Evolutionary conservation across 2,888 invertebrate genomes (phyloP).

Genomic region (Anagyrus pseudococci): DNA sequence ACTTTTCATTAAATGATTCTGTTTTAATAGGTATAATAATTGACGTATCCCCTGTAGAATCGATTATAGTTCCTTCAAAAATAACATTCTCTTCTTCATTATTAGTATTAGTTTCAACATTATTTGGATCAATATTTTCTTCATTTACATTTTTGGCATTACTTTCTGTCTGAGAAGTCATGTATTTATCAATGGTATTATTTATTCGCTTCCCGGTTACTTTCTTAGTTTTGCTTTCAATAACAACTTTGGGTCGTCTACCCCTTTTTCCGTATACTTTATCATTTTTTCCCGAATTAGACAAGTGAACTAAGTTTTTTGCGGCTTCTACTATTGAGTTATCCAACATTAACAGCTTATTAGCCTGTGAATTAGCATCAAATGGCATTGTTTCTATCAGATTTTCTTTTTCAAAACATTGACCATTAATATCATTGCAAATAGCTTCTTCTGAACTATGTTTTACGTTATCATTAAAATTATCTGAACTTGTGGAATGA

Average conservation of each 20-base stretch:
- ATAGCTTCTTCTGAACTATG: not conserved
- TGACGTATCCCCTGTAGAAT: conserved; percentile 16
- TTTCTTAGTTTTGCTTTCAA: conserved; percentile 11
- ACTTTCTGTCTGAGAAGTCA: not conserved
- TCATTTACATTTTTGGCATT: conserved; percentile 9
- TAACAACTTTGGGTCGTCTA: conserved; percentile 4
- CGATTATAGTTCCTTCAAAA: conserved; percentile 30
- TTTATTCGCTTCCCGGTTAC: not conserved
- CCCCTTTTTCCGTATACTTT: conserved; percentile 8
- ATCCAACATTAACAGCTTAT: not conserved
- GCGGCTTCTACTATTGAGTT: not conserved
- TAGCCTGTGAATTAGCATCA: not conserved
- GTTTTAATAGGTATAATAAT: conserved; percentile 29
- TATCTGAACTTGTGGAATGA: not conserved
- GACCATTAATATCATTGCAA: not conserved
- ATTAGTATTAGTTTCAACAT: not conserved
- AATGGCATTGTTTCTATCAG: not conserved
- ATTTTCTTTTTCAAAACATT: conserved; percentile 9
- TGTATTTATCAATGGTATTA: conserved; percentile 24
- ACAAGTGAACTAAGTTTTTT: conserved; percentile 8
- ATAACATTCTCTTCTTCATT: conserved; percentile 14
- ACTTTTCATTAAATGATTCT: not conserved
- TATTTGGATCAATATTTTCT: conserved; percentile 20
- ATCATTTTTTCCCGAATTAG: conserved; percentile 1
- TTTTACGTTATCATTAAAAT: not conserved